phyloP scores from a whole-genome alignment of 2,113 vertebrate species.

The Cyprinus carpio region DNA sequence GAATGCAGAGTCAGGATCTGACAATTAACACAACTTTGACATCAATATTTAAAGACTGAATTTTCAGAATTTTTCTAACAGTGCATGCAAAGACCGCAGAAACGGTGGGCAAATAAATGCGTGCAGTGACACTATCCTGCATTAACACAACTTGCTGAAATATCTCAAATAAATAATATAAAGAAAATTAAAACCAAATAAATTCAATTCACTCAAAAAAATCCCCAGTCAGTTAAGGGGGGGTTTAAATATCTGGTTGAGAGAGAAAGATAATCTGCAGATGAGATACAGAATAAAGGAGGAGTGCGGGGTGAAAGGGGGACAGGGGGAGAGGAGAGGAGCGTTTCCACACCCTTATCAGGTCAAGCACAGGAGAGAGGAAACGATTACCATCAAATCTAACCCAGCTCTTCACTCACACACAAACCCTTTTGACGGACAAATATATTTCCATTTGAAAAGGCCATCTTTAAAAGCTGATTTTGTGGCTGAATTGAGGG shows the following conservation, averaged over 20 bases:
- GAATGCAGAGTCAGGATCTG: not conserved
- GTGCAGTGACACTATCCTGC: not conserved
- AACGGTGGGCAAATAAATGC: not conserved
- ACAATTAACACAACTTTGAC: not conserved
- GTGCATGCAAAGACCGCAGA: not conserved
- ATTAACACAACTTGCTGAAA: too few relatives aligned
- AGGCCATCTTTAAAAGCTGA: conserved; percentile 60
- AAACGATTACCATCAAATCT: conserved; percentile 82
- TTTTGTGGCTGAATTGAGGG: conserved; percentile 65
- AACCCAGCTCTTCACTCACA: conserved; percentile 64
- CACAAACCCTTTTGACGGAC: conserved; percentile 59
- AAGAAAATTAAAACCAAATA: not conserved
- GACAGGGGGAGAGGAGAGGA: conserved; percentile 37
- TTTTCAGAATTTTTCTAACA: not conserved
- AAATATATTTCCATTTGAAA: conserved; percentile 82
- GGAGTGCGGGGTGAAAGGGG: conserved; percentile 15
- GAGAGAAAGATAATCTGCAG: conserved; percentile 27
- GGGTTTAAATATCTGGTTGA: conserved; percentile 25
- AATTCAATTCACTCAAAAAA: not conserved
- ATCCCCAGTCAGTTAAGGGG: not conserved
- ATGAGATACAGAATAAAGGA: conserved; percentile 32
- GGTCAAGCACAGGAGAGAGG: conserved; percentile 73
- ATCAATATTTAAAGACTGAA: not conserved
- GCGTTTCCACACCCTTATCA: conserved; percentile 72
- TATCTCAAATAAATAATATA: too few relatives aligned